These are phyloP conservation scores for Apis dorsata DNA, from an alignment of 1,140 invertebrate genomes.

Conservation along the genomic window DNA sequence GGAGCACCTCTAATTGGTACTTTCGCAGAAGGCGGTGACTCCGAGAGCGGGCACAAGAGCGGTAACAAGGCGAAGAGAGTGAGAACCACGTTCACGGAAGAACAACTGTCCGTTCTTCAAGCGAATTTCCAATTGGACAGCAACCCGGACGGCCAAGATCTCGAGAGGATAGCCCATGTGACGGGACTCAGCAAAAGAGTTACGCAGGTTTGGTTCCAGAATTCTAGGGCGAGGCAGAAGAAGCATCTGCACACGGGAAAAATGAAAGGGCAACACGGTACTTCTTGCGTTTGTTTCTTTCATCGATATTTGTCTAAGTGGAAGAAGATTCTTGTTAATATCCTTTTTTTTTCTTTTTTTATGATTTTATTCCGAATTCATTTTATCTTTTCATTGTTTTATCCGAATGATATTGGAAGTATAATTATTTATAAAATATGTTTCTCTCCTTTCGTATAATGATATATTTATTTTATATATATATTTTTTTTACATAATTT, in stretches of 20 bases:
- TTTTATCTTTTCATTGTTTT: not conserved
- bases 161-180: slow-evolving; percentile 98
- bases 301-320: not conserved
- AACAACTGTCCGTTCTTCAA: slow-evolving; percentile 97
- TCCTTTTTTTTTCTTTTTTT: not conserved
- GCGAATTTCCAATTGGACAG: slow-evolving; percentile 99
- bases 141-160: slow-evolving; percentile 98
- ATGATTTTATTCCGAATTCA: too few relatives aligned
- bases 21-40: slow-evolving; percentile 89
- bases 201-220: slow-evolving; percentile 99
- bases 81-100: slow-evolving; percentile 98
- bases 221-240: slow-evolving; percentile 98
- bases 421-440: too few relatives aligned
- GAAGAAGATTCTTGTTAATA: not conserved
- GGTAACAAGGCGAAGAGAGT: slow-evolving; percentile 96
- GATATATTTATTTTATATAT: too few relatives aligned
- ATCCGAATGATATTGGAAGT: too few relatives aligned
- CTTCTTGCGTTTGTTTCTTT: slow-evolving; percentile 46
- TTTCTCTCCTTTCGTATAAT: too few relatives aligned
- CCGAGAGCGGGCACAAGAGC: slow-evolving; percentile 90
- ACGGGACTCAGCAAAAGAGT: slow-evolving; percentile 98
- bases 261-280: slow-evolving; percentile 82
- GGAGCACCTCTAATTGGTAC: slow-evolving; percentile 55
- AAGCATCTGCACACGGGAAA: slow-evolving; percentile 96
- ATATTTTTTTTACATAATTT: too few relatives aligned